Conservation (phyloP, 2,888 invertebrate species). For the Rhyacophila evoluta region DNA sequence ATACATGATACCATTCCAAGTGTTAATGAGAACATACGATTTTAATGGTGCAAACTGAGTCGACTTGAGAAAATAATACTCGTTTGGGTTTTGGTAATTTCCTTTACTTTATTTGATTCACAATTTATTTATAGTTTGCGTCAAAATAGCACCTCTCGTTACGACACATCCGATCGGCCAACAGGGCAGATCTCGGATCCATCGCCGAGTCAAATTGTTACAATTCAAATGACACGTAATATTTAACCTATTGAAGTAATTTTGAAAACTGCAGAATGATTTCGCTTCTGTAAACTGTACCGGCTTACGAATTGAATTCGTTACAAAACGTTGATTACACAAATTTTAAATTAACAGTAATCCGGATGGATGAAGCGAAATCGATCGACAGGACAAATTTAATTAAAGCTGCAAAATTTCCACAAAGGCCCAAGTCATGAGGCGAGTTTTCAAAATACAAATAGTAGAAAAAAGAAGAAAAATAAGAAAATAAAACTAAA, state of each 20-base stretch:
- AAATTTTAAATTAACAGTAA: not conserved
- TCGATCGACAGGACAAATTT: conserved; percentile 47
- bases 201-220: not conserved
- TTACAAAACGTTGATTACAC: too few relatives aligned
- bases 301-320: too few relatives aligned
- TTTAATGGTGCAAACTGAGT: conserved; percentile 52
- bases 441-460: conserved; percentile 42
- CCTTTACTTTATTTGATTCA: conserved; percentile 49
- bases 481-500: conserved; percentile 40
- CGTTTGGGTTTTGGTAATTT: conserved; percentile 46
- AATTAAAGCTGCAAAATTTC: conserved; percentile 53
- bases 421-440: conserved; percentile 55
- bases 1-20: conserved; percentile 52
- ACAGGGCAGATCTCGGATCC: not conserved
- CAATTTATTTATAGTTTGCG: conserved; percentile 40
- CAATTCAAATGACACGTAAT: not conserved
- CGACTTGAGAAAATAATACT: conserved; percentile 46
- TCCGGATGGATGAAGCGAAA: conserved; percentile 39
- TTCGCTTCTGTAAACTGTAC: conserved; percentile 32
- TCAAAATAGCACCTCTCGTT: conserved; percentile 45
- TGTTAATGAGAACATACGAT: conserved; percentile 53
- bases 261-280: conserved; percentile 45
- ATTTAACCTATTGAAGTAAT: conserved; percentile 30
- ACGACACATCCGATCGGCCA: not conserved
- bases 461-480: conserved; percentile 45